Base-by-base conservation (phyloP, 2,888 invertebrate species). In the Rhamnusium bicolor region DNA sequence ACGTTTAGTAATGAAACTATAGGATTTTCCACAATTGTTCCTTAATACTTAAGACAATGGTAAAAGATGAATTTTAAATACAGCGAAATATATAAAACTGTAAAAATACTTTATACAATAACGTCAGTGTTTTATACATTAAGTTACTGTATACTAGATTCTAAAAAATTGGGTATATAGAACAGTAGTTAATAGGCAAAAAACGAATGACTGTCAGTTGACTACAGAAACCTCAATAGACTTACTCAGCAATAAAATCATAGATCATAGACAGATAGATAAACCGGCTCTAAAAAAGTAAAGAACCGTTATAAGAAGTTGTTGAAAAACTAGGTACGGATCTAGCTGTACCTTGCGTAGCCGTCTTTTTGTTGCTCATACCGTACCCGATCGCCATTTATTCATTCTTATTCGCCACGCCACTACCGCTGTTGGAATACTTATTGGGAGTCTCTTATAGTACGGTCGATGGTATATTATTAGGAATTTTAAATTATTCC, bases 281-380 rank as follows among this genome's bases (percentile, higher is more conserved):
- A 71, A 77, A 79, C 78, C 75, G 74, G 79, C 74, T 79, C 69
- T 68, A 72, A 73, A 79, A 79, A 79, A 49, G 19, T 75, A 72
- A 46, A 61, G 62, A 71, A 79, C 80, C 81, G 80, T 80, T 80
- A 79, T 40, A 40, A 72, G 75, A 75, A 74, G 75, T 74, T 76
- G 78, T 72, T 78, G 76, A 80, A 78, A 79, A 81, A 81, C 79
- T 80, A 77, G 80, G 78, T 77, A 78, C 76, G 73, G 74, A 74
- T 72, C 73, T 81, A 81, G 80, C 81, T 79, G 80, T 81, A 81
- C 76, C 77, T 80, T 70, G 80, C 76, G 80, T 81, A 80, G 54
- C 56, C 56, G 66, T 32, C 66, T 40, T 56, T 56, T 46, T 67
- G 66, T 67, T 32, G 56, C 56, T 67, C 24, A 40, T 56, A 56